Evolutionary conservation across 2,113 vertebrate species (phyloP).

Genomic region (Dunckerocampus dactyliophorus): DNA sequence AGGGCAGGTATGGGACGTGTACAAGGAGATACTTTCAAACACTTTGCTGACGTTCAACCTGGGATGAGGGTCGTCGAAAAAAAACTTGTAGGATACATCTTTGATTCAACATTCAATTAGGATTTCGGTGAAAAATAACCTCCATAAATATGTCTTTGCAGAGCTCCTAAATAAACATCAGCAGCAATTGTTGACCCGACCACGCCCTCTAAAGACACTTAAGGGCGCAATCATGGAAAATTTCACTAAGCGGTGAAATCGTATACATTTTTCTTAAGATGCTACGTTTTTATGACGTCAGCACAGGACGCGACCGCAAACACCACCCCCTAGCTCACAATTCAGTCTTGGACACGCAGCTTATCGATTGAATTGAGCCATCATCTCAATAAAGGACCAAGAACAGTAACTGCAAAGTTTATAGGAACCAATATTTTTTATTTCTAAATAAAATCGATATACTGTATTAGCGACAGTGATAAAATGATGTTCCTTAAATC

Average conservation of each 20-base stretch:
- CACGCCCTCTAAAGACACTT: slow-evolving; percentile 30
- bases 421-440: too few species aligned
- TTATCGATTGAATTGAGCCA: too few species aligned
- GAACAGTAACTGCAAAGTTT: too few species aligned
- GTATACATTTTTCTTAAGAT: not conserved
- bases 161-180: not conserved
- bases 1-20: slow-evolving; percentile 54
- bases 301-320: not conserved
- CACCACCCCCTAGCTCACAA: not conserved
- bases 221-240: slow-evolving; percentile 20
- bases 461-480: too few species aligned
- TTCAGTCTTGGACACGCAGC: too few species aligned
- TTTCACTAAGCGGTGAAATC: not conserved
- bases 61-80: too few species aligned
- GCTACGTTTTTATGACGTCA: slow-evolving; percentile 4
- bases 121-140: not conserved
- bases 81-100: too few species aligned
- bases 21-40: not conserved
- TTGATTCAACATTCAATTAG: not conserved
- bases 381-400: too few species aligned
- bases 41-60: too few species aligned
- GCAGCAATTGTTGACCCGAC: slow-evolving; percentile 11
- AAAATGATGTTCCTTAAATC: too few species aligned
- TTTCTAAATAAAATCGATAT: too few species aligned
- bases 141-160: not conserved